Base-by-base conservation (phyloP, 2,888 invertebrate species). In the Biston stratarius region DNA sequence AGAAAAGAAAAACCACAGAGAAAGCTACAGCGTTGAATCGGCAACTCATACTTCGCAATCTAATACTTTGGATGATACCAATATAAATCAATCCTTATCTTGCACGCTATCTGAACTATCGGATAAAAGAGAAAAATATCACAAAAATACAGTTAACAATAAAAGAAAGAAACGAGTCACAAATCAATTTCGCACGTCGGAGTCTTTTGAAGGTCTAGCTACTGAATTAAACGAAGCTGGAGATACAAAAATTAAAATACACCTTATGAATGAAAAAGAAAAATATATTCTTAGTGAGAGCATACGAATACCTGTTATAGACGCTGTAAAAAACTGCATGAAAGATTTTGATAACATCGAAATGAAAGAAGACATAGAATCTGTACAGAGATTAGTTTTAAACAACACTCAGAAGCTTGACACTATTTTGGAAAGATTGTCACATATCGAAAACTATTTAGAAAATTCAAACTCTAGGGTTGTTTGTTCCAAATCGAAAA, bases 211-310 rank as follows among this genome's bases (percentile, higher is more conserved):
- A 77, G 91, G 88, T 38, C 69, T 92, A 33, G 90, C 90, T 1
- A 84, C 85, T 1, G 89, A 90, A 77, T 58, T 66, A 6, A 77
- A 83, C 33, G 66, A 75, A 15, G 64, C 74, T 48, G 84, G 81
- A 14, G 85, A 88, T 12, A 78, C 81, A 11, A 87, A 83, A 72
- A 88, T 92, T 65, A 92, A 92, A 86, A 83, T 92, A 73, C 88
- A 90, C 73, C 80, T 93, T 36, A 93, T 92, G 91, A 89, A 89
- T 61, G 88, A 89, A 12, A 81, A 79, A 69, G 92, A 92, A 47
- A 92, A 88, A 74, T 77, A 82, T 57, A 70, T 80, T 44, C 83
- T 94, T 38, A 84, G 79, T 69, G 89, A 92, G 62, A 88, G 83
- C 69, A 86, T 93, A 67, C 84, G 80, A 74, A 75, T 76, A 24